Conservation (phyloP, 2,113 vertebrate species). For the Struthio camelus region DNA sequence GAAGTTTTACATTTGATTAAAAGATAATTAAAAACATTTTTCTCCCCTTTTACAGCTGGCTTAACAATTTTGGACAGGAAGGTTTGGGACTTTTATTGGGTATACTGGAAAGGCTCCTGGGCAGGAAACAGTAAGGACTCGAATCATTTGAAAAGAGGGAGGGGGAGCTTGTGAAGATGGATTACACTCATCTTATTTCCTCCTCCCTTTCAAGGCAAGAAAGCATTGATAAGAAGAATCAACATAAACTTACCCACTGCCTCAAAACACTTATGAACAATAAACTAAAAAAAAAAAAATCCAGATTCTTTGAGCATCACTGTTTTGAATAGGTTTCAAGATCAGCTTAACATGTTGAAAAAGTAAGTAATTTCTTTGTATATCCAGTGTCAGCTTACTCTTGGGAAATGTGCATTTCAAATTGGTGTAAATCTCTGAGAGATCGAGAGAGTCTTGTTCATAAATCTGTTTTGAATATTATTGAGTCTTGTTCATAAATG, state of each 20-base stretch:
- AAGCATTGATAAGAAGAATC: slow-evolving; percentile 94
- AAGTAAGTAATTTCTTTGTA: not conserved
- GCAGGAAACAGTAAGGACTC: slow-evolving; percentile 94
- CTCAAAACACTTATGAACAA: slow-evolving; percentile 99
- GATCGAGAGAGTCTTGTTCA: not conserved
- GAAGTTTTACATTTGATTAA: not conserved
- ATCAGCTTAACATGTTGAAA: not conserved
- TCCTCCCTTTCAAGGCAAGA: slow-evolving; percentile 84
- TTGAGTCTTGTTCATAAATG: no score
- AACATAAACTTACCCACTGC: slow-evolving; percentile 98
- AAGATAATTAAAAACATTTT: not conserved
- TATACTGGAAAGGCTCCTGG: slow-evolving; percentile 90
- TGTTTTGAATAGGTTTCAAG: not conserved
- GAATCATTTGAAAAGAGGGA: not conserved
- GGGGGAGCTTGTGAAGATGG: not conserved
- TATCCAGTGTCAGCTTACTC: not conserved
- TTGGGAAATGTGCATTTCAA: not conserved
- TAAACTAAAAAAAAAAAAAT: slow-evolving; percentile 84
- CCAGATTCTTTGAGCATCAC: not conserved
- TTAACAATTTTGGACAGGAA: slow-evolving; percentile 98
- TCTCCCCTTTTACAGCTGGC: slow-evolving; percentile 84
- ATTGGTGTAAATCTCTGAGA: no score
- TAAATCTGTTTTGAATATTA: not conserved
- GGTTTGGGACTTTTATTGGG: slow-evolving; percentile 94
- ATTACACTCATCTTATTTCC: not conserved